Conservation (phyloP, 2,888 invertebrate species). For the Nymphalis c-album region DNA sequence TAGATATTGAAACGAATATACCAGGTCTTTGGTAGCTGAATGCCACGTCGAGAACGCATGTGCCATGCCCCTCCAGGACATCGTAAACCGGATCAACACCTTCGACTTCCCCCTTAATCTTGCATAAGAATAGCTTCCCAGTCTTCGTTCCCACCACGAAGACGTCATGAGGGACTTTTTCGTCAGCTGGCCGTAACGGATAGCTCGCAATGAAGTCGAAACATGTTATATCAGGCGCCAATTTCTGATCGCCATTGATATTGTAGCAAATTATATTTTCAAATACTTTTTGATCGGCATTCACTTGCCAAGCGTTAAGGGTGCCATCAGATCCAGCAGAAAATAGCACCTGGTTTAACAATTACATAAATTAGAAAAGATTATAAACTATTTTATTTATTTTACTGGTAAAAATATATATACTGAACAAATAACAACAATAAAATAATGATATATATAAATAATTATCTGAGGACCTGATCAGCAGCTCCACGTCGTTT, state of each 20-base stretch:
- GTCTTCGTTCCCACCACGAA: slow-evolving; percentile 65
- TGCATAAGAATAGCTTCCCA: slow-evolving; percentile 60
- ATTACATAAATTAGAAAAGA: too few species aligned
- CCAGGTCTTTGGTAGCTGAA: slow-evolving; percentile 62
- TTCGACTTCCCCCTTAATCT: slow-evolving; percentile 45
- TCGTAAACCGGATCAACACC: slow-evolving; percentile 62
- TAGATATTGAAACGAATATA: slow-evolving; percentile 62
- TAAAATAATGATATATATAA: too few species aligned
- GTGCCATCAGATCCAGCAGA: slow-evolving; percentile 49
- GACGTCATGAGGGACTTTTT: slow-evolving; percentile 55
- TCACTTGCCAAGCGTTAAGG: slow-evolving; percentile 67
- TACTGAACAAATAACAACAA: background rate
- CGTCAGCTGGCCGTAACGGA: slow-evolving; percentile 55
- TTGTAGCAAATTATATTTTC: slow-evolving; percentile 57
- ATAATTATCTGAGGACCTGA: slow-evolving; percentile 46
- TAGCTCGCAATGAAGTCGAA: slow-evolving; percentile 65
- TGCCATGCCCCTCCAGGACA: slow-evolving; percentile 55
- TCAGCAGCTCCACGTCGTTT: slow-evolving; percentile 64
- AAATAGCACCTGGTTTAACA: slow-evolving; percentile 35
- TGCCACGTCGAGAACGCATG: slow-evolving; percentile 60
- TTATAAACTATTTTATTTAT: background rate
- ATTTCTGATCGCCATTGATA: slow-evolving; percentile 56
- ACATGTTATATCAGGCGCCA: slow-evolving; percentile 59
- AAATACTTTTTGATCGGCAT: slow-evolving; percentile 55
- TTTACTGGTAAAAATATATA: background rate